Evolutionary conservation across 2,113 vertebrate genomes (phyloP), one percentile per base, ranked within the genome.

Genomic region (Peromyscus californicus): DNA sequence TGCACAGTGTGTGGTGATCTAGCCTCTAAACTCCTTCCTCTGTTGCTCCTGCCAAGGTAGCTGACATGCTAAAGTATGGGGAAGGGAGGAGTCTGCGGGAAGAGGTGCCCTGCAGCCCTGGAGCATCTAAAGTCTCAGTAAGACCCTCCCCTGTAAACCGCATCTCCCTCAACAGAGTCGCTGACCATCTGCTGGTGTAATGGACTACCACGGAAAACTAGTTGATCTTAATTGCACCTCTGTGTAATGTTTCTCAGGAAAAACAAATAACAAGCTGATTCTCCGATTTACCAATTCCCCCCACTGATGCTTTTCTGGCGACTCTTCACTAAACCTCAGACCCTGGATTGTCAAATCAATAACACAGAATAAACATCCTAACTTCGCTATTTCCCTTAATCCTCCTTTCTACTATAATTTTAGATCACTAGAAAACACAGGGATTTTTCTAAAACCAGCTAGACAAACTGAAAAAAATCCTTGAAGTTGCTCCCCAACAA

Each of bases 141-240:
- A 96, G 96, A 95, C 51, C 84, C 51, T 97, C 57, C 12, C 97
- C 96, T 96, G 65, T 97, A 97, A 97, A 94, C 84, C 95, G 5
- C 87, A 96, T 61, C 29, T 95, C 24, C 80, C 57, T 79, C 89
- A 95, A 21, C 21, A 96, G 61, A 95, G 17, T 67, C 93, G 89
- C 45, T 83, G 93, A 22, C 61, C 97, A 98, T 96, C 79, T 97
- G 65, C 16, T 87, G 24, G 90, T 51, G 95, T 95, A 97, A 97
- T 74, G 11, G 98, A 91, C 59, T 86, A 65, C 31, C 33, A 94
- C 5, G 94, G 82, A 96, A 97, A 98, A 79, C 7, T 91, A 90
- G 96, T 93, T 63, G 80, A 93, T 96, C n/a, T 97, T 98, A 97
- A 92, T 90, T 97, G 42, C 24, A 96, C 24, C 93, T 88, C 90